These are phyloP conservation scores for Sminthurides aquaticus DNA, from an alignment of 2,888 invertebrate species.

Conservation along the genomic window DNA sequence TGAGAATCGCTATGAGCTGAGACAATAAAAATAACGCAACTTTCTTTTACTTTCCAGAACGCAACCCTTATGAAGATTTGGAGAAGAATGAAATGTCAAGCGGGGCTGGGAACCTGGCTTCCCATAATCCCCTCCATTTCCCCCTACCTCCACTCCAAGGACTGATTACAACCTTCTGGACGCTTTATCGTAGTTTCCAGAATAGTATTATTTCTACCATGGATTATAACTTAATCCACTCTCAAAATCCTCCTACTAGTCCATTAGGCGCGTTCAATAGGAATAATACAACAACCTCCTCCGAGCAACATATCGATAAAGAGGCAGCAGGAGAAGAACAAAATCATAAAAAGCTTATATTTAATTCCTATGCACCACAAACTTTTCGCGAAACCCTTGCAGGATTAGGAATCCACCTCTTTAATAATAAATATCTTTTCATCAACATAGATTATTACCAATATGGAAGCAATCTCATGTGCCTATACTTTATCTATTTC, in stretches of 20 bases:
- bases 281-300: neutral
- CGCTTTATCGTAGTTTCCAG: neutral
- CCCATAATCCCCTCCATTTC: neutral
- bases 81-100: neutral
- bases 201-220: no score
- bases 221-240: no score
- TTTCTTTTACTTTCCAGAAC: neutral
- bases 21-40: no score
- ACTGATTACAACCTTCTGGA: neutral
- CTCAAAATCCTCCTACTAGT: neutral
- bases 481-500: conserved; percentile 36
- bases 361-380: no score
- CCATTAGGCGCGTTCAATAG: neutral
- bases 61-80: neutral
- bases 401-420: no score
- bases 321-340: no score
- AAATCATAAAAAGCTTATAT: no score
- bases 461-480: conserved; percentile 29
- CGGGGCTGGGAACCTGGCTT: neutral
- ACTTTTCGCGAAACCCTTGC: no score
- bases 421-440: no score
- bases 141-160: neutral
- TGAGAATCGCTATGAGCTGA: no score
- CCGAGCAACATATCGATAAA: neutral
- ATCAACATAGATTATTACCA: neutral